These are phyloP conservation scores for Drosophila cracens DNA, from an alignment of 2,888 invertebrate species.

Conservation along the genomic window DNA sequence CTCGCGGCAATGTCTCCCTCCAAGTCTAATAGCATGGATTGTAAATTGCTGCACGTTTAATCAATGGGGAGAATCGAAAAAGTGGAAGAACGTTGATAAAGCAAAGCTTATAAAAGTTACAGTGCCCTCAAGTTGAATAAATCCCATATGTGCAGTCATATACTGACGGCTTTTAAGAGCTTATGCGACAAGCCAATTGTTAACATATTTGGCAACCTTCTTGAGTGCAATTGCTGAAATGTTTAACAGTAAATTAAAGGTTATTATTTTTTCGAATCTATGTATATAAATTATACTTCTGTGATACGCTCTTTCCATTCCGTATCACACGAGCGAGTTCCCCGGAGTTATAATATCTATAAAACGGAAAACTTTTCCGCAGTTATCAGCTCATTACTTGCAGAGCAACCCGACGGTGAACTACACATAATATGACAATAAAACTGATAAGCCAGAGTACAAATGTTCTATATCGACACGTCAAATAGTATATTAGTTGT, in stretches of 20 bases:
- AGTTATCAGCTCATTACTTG: slow-evolving; percentile 51
- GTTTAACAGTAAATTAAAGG: not conserved
- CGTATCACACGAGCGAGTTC: not conserved
- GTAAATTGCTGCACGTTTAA: slow-evolving; percentile 6
- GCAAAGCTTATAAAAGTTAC: slow-evolving; percentile 6
- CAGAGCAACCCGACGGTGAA: slow-evolving; percentile 4
- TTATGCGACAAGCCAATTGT: not conserved
- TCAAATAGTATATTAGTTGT: slow-evolving; percentile 6
- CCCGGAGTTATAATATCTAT: slow-evolving; percentile 39
- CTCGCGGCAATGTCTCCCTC: not conserved
- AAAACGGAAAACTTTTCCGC: slow-evolving; percentile 12
- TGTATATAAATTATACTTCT: not conserved
- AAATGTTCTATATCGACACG: slow-evolving; percentile 1
- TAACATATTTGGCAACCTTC: not conserved
- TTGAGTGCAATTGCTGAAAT: not conserved
- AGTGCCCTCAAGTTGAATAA: not conserved
- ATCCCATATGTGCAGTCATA: not conserved
- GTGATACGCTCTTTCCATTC: not conserved
- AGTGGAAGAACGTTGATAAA: not conserved
- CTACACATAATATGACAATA: slow-evolving; percentile 15
- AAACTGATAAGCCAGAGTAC: slow-evolving; percentile 15
- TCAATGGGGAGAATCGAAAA: slow-evolving; percentile 20
- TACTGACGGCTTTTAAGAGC: not conserved
- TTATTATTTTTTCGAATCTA: not conserved
- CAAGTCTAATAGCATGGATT: slow-evolving; percentile 10